Percentiles rank a stretch among this genome's conserved stretches.
Evolutionary conservation across 2,888 invertebrate genomes (phyloP).

Genomic region (Bedellia somnulentella): DNA sequence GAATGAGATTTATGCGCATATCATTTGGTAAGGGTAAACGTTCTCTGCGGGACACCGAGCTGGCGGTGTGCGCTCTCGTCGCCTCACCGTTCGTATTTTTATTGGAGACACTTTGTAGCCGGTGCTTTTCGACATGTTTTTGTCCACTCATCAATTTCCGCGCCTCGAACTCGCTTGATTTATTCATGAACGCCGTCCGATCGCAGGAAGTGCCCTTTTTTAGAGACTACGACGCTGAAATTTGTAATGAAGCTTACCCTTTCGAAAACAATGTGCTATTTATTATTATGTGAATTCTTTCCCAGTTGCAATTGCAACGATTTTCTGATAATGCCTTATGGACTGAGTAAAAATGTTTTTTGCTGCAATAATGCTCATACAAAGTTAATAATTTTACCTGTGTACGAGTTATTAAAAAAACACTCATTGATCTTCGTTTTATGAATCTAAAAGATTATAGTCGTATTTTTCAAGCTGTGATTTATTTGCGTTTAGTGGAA

Average conservation of each 20-base stretch:
- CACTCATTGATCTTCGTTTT: too few relatives aligned
- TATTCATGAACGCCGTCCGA: slow-evolving; percentile 54
- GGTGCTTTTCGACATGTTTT: slow-evolving; percentile 43
- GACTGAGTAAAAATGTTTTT: too few relatives aligned
- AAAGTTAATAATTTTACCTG: too few relatives aligned
- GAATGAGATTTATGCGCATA: slow-evolving; percentile 52
- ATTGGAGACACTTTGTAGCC: slow-evolving; percentile 51
- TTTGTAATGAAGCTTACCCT: slow-evolving; percentile 45
- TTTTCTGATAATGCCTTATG: too few relatives aligned
- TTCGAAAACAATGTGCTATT: slow-evolving; percentile 55
- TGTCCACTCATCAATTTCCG: slow-evolving; percentile 56
- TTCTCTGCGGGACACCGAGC: slow-evolving; percentile 16
- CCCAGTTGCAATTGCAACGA: too few relatives aligned
- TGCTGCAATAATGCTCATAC: too few relatives aligned
- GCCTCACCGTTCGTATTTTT: slow-evolving; percentile 45
- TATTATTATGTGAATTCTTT: too few relatives aligned
- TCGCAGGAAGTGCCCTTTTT: slow-evolving; percentile 57
- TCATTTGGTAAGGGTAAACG: slow-evolving; percentile 32
- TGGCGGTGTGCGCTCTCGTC: slow-evolving; percentile 12
- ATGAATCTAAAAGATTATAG: too few relatives aligned
- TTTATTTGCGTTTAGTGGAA: too few relatives aligned
- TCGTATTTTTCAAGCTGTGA: too few relatives aligned
- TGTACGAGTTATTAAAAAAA: too few relatives aligned
- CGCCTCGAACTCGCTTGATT: slow-evolving; percentile 54
- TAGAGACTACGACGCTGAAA: slow-evolving; percentile 37